These are phyloP conservation scores for Lasius fuliginosus DNA, from an alignment of 2,888 invertebrate species.

Conservation along the genomic window DNA sequence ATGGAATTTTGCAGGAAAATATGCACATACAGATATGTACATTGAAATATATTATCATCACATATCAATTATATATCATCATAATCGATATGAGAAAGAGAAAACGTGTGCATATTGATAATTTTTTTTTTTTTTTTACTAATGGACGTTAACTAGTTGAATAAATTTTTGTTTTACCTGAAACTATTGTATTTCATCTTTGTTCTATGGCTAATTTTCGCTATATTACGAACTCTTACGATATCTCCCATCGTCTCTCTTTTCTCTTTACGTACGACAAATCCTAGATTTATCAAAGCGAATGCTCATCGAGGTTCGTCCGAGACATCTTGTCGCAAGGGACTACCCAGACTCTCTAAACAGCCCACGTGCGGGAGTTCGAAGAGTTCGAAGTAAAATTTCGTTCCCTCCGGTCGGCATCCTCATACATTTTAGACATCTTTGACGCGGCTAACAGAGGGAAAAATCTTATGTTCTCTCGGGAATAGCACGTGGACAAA, in stretches of 20 bases:
- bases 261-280: neutral
- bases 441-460: neutral
- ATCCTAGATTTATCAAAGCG: neutral
- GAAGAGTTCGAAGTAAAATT: slow-evolving; percentile 10
- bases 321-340: neutral
- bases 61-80: neutral
- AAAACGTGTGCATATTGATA: neutral
- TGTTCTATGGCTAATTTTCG: neutral
- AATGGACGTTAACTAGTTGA: neutral
- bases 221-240: neutral
- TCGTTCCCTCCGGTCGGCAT: neutral
- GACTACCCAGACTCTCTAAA: neutral
- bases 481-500: neutral
- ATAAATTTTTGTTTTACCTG: neutral
- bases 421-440: slow-evolving; percentile 15
- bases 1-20: neutral
- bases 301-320: neutral
- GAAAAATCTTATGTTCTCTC: neutral
- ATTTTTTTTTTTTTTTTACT: neutral
- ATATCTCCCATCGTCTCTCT: neutral
- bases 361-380: neutral
- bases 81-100: neutral
- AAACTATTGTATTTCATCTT: neutral
- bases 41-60: neutral
- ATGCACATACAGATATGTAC: neutral